Conservation (phyloP, 2,888 invertebrate genomes). For the Diogma glabrata region DNA sequence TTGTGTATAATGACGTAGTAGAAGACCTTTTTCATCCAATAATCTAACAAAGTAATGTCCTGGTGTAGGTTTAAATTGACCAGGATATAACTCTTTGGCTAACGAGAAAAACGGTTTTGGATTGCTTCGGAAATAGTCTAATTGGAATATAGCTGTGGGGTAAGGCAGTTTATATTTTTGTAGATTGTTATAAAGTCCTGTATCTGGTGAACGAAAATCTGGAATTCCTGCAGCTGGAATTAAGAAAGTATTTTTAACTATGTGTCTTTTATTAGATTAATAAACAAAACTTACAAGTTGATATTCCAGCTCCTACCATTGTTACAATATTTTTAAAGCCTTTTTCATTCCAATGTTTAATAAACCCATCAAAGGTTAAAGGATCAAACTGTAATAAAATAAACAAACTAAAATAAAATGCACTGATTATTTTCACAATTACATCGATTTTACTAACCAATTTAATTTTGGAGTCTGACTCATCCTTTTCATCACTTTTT, state of each 20-base stretch:
- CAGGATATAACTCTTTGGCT: constrained; percentile 82
- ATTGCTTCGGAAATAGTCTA: constrained; percentile 74
- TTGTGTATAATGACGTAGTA: constrained; percentile 70
- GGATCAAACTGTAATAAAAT: constrained; percentile 44
- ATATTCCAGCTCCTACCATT: constrained; percentile 93
- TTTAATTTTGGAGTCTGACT: neutral
- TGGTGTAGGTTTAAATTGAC: constrained; percentile 75
- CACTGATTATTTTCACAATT: neutral
- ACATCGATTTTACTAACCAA: neutral
- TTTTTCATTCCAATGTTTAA: constrained; percentile 62
- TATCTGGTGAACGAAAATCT: constrained; percentile 87
- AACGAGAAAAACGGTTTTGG: constrained; percentile 88
- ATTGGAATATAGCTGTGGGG: constrained; percentile 86
- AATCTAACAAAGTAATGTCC: constrained; percentile 85
- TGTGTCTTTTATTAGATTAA: constrained; percentile 11
- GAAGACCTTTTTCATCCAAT: constrained; percentile 67
- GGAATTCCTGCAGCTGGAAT: constrained; percentile 85
- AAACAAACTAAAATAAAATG: neutral
- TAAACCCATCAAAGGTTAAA: constrained; percentile 62
- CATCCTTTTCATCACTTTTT: neutral
- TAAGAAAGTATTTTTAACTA: constrained; percentile 8
- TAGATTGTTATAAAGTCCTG: constrained; percentile 84
- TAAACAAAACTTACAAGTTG: constrained; percentile 62
- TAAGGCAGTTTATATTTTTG: constrained; percentile 83
- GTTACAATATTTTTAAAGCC: constrained; percentile 79